Base-by-base conservation (phyloP, 2,797 vertebrate genomes). In the Acipenser ruthenus region DNA sequence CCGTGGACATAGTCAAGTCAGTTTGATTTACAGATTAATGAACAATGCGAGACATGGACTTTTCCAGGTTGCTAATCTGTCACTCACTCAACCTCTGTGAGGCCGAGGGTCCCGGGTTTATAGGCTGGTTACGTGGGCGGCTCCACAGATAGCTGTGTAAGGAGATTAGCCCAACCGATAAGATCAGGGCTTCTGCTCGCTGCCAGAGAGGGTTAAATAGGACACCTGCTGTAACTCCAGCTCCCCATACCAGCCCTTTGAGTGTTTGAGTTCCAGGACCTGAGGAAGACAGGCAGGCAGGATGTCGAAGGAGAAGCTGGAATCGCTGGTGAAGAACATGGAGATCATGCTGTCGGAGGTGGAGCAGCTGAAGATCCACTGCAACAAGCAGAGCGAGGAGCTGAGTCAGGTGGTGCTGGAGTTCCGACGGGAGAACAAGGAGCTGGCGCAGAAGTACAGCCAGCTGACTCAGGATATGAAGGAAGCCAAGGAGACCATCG, bases 221-320 rank as follows among this genome's bases (percentile, higher is more conserved):
- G 76, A 71, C 1, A 69, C 59, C 48, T 1, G 62, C 51, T 63
- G 62, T 11, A 10, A 10, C 10, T 61, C 10, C 5, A 13, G 79
- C 75, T 64, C 53, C 71, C 67, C 72, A 68, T 50, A 65, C 4
- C 23, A 58, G 70, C 15, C 15, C 15, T 18, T 18, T 18, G 15
- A 18, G 15, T 18, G 90, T 8, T 8, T 53, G 10, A n/a, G 5
- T 58, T n/a, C 11, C 2, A 58, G 6, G 13, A 58, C 55, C 8
- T 8, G 4, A 10, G 55, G 10, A n/a, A 53, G 47, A 12, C 59
- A 55, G 49, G 9, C 87, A 47, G 70, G 71, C 73, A 11, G 61
- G 63, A 93, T 94, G 93, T 93, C 91, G 7, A 89, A 82, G 70
- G 92, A 93, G 68, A 93, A 93, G 71, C 80, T 94, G 75, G 93